Evolutionary conservation across 2,888 invertebrate species (phyloP).

Genomic region (Amphimallon solstitiale): DNA sequence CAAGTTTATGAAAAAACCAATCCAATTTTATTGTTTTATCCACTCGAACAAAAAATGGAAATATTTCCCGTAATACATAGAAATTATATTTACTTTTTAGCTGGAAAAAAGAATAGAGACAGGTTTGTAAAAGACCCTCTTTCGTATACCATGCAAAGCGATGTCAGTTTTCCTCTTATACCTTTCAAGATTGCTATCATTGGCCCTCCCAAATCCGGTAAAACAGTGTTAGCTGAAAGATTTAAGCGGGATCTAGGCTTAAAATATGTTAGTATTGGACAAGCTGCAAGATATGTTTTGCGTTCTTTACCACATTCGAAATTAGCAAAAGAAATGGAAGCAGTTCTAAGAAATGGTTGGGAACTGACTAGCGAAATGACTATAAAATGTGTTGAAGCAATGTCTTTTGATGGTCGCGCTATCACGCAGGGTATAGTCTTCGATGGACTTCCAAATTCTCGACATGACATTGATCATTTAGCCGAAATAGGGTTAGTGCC

Average conservation of each 20-base stretch:
- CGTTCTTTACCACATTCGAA: slow-evolving; percentile 66
- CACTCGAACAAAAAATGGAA: slow-evolving; percentile 60
- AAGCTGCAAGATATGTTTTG: slow-evolving; percentile 65
- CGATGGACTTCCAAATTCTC: slow-evolving; percentile 70
- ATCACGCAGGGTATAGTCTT: slow-evolving; percentile 69
- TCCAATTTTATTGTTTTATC: slow-evolving; percentile 66
- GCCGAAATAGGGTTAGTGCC: slow-evolving; percentile 68
- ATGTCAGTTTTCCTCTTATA: slow-evolving; percentile 63
- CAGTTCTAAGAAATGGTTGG: slow-evolving; percentile 62
- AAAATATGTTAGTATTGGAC: slow-evolving; percentile 67
- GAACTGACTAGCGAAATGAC: slow-evolving; percentile 63
- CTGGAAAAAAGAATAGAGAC: slow-evolving; percentile 62
- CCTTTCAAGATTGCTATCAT: slow-evolving; percentile 68
- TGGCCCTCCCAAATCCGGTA: slow-evolving; percentile 73
- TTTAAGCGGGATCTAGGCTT: slow-evolving; percentile 67
- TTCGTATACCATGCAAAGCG: slow-evolving; percentile 65
- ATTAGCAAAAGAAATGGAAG: slow-evolving; percentile 63
- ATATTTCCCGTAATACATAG: slow-evolving; percentile 70
- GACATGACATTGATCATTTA: slow-evolving; percentile 66
- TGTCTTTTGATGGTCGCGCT: slow-evolving; percentile 64
- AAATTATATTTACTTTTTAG: slow-evolving; percentile 70
- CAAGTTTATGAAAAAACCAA: slow-evolving; percentile 66
- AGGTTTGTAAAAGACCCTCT: slow-evolving; percentile 69
- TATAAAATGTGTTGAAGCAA: slow-evolving; percentile 67
- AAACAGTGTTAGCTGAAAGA: slow-evolving; percentile 68